These are phyloP conservation scores for Melinaea menophilus DNA, from an alignment of 2,888 invertebrate genomes.

Conservation along the genomic window DNA sequence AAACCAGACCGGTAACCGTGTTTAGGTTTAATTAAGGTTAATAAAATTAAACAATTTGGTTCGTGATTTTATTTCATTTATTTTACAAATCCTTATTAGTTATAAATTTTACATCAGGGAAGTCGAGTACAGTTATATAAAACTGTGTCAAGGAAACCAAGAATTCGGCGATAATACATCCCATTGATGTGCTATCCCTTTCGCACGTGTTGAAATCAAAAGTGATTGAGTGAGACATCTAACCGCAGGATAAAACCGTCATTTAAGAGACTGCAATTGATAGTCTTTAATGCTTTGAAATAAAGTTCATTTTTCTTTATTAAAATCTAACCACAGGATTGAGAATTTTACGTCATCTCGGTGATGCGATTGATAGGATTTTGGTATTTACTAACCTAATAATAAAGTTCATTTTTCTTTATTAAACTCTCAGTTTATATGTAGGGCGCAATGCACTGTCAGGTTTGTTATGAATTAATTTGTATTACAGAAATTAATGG, in stretches of 20 bases:
- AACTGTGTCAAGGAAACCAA: conserved; percentile 22
- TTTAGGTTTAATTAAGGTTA: too few relatives aligned
- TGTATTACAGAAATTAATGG: conserved; percentile 10
- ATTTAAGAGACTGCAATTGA: too few relatives aligned
- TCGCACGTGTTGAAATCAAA: neutral
- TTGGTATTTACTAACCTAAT: neutral
- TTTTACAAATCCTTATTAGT: too few relatives aligned
- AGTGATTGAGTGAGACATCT: conserved; percentile 5
- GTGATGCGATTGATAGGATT: neutral
- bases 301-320: too few relatives aligned
- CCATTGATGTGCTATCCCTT: conserved; percentile 8
- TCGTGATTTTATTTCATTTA: too few relatives aligned
- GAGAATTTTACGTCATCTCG: neutral
- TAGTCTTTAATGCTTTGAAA: too few relatives aligned
- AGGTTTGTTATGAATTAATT: conserved; percentile 19
- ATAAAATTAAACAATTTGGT: too few relatives aligned
- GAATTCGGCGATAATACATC: conserved; percentile 11
- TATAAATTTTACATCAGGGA: neutral
- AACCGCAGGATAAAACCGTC: neutral
- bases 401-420: neutral
- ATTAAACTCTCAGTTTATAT: neutral
- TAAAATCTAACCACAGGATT: neutral
- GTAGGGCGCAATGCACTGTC: conserved; percentile 19
- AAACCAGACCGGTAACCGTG: too few relatives aligned
- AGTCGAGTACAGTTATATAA: conserved; percentile 22